Base-by-base conservation (phyloP, 2,113 vertebrate species). In the Cyanoderma ruficeps region DNA sequence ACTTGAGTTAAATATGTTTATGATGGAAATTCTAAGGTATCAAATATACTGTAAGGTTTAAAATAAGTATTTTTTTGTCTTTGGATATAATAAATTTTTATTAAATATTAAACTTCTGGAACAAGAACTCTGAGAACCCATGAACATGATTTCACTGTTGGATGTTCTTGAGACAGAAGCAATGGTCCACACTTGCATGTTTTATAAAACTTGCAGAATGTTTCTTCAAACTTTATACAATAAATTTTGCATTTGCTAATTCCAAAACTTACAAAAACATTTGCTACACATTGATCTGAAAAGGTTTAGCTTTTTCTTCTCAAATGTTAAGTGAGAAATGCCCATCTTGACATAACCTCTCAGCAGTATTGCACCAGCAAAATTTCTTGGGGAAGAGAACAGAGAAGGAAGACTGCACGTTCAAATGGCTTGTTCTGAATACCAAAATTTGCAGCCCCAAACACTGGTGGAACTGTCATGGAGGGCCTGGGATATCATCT, bases 21-120 rank as follows among this genome's bases (percentile, higher is more conserved):
- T 78, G 47, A 55, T 72, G 67, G n/a, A 68, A 31, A 77, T 93
- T 57, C 4, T 37, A 55, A 83, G 71, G 42, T 91, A 81, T 74
- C 13, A 22, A 89, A 11, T 72, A 72, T 69, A 89, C 53, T 76
- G 31, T 64, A 82, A 72, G 60, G 46, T 87, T 88, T 85, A 79
- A 95, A 94, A 60, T 41, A 70, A 78, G 30, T 68, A 4, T 30
- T 85, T 92, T 92, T 95, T 96, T 89, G 75, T 74, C 81, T 90
- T 77, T 81, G 68, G 50, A 89, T 86, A 68, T n/a, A 71, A 79
- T 68, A 90, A 23, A 10, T 61, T 87, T 93, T 90, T 92, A 78
- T 89, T 75, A 56, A 49, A 76, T 53, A 31, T 7, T 89, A 50
- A 44, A 70, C 42, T 92, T 83, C 52, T 77, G 65, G 47, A 86